A percentile compares a stretch with the other conserved stretches of the same genome.
Evolutionary conservation across 2,113 vertebrate genomes (phyloP).

Genomic region (Pogonocichla stellata): DNA sequence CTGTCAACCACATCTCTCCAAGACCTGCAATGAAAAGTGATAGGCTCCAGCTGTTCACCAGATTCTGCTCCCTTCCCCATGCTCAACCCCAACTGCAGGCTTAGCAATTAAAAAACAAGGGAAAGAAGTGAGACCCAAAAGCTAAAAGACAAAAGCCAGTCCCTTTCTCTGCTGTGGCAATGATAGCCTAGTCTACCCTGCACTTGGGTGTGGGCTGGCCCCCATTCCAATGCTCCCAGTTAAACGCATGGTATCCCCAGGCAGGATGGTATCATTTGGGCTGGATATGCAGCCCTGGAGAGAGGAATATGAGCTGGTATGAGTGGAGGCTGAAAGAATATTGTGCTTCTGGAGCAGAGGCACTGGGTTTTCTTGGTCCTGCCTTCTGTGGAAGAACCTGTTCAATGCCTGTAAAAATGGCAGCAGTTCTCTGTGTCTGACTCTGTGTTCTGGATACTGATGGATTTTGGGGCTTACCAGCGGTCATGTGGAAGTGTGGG

Average conservation of each 20-base stretch:
- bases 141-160: background rate
- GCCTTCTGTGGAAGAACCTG: background rate
- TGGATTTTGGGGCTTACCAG: background rate
- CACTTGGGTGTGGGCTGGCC: accelerated
- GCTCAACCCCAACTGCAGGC: conserved; percentile 46
- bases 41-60: conserved; percentile 92
- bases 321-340: background rate
- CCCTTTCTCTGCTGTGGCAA: background rate
- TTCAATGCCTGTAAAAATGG: background rate
- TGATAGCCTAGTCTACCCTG: background rate
- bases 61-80: conserved; percentile 62
- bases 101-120: conserved; percentile 14
- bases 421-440: background rate
- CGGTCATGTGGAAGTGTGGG: accelerated
- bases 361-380: background rate
- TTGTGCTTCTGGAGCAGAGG: background rate
- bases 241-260: background rate
- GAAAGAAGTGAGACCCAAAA: background rate
- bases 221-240: background rate
- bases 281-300: background rate
- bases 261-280: background rate
- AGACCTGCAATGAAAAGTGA: conserved; percentile 94
- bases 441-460: background rate
- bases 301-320: background rate
- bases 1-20: conserved; percentile 93